A percentile compares a stretch with the other conserved stretches of the same genome.
Evolutionary conservation across 2,888 invertebrate genomes (phyloP).

Genomic region (Drosophila diplacantha): DNA sequence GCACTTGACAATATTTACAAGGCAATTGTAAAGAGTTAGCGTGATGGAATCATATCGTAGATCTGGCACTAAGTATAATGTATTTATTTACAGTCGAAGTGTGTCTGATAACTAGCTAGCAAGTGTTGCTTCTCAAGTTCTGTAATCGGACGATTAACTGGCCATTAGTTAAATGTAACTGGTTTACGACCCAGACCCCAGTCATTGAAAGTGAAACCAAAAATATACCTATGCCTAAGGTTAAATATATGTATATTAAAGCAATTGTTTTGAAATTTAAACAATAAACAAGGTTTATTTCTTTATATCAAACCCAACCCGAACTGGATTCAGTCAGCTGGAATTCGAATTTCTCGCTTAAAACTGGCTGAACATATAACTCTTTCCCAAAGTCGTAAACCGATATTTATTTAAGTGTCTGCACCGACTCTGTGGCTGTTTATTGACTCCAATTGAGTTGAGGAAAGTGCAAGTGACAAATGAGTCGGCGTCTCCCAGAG

Average conservation of each 20-base stretch:
- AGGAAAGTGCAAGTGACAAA: conserved; percentile 48
- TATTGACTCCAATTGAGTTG: conserved; percentile 43
- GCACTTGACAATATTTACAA: conserved; percentile 32
- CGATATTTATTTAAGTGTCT: conserved; percentile 22
- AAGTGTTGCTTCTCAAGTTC: conserved; percentile 20
- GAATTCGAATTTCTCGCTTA: conserved; percentile 1
- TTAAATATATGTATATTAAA: background rate
- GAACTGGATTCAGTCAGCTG: conserved; percentile 12
- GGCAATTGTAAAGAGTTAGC: conserved; percentile 30
- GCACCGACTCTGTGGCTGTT: conserved; percentile 16
- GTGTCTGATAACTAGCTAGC: conserved; percentile 22
- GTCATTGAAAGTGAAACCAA: conserved; percentile 31
- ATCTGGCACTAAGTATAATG: conserved; percentile 36
- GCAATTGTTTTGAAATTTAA: background rate
- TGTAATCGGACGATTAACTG: conserved; percentile 42
- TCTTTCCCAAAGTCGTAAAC: conserved; percentile 13
- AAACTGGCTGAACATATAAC: conserved; percentile 12
- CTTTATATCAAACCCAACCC: conserved; percentile 3
- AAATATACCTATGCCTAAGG: conserved; percentile 3
- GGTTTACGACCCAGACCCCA: conserved; percentile 4
- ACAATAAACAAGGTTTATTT: background rate
- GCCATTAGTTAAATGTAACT: conserved; percentile 20
- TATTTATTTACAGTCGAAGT: conserved; percentile 31
- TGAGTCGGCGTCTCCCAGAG: conserved; percentile 7
- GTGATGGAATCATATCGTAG: conserved; percentile 44